Conservation (phyloP, 2,888 invertebrate species). For the Dynastes hyllus region DNA sequence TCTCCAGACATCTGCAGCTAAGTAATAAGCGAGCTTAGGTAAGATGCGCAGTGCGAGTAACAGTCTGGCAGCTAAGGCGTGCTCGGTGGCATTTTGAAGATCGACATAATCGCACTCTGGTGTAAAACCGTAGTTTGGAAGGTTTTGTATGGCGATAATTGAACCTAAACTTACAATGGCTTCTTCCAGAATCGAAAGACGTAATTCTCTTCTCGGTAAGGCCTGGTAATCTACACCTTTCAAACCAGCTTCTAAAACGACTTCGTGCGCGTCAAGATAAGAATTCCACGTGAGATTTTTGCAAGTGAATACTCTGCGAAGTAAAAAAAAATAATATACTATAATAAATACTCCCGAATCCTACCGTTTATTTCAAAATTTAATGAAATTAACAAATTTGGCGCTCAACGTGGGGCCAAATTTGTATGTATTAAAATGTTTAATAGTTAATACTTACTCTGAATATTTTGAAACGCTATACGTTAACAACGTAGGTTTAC, state of each 20-base stretch:
- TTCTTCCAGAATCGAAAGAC: conserved; percentile 73
- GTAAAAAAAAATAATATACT: no score
- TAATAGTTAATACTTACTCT: conserved; percentile 63
- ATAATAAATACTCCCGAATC: no score
- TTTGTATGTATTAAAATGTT: background rate
- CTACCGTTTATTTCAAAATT: no score
- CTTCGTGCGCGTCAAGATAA: conserved; percentile 75
- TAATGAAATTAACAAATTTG: no score
- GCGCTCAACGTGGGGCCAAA: no score
- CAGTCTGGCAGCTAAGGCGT: conserved; percentile 73
- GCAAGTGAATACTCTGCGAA: conserved; percentile 69
- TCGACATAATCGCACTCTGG: conserved; percentile 69
- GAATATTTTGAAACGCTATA: conserved; percentile 67
- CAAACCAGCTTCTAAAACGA: conserved; percentile 63
- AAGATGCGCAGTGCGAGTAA: conserved; percentile 74
- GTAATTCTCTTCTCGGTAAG: conserved; percentile 58
- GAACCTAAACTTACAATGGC: conserved; percentile 74
- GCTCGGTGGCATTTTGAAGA: conserved; percentile 69
- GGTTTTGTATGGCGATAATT: conserved; percentile 73
- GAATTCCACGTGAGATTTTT: conserved; percentile 72
- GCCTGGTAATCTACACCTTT: conserved; percentile 62
- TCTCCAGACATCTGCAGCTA: conserved; percentile 75
- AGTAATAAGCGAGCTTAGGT: conserved; percentile 75
- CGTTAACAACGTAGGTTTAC: conserved; percentile 68
- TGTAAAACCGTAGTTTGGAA: conserved; percentile 72